A percentile compares a stretch with the other conserved stretches of the same genome.
Evolutionary conservation across 2,888 invertebrate genomes (phyloP).

Genomic region (Synergus japonicus): DNA sequence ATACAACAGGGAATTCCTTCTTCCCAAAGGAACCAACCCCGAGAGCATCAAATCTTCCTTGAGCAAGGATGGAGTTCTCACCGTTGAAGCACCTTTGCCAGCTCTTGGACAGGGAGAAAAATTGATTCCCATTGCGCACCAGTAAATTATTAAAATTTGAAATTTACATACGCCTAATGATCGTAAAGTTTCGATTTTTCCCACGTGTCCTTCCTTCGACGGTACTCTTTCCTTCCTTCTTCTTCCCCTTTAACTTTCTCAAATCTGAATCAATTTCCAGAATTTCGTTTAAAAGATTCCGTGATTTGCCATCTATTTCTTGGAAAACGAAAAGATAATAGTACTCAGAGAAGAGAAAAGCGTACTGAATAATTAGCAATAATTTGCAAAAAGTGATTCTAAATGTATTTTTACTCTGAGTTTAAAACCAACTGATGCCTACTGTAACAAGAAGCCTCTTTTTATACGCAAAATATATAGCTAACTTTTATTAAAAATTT

Average conservation of each 20-base stretch:
- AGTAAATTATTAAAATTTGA: constrained; percentile 72
- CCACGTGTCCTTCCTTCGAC: constrained; percentile 47
- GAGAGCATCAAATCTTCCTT: constrained; percentile 97
- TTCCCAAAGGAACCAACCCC: constrained; percentile 98
- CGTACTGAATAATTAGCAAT: too few species aligned
- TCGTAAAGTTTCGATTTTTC: constrained; percentile 52
- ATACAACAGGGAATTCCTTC: constrained; percentile 97
- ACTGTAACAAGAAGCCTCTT: constrained; percentile 23
- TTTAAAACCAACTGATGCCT: constrained; percentile 2
- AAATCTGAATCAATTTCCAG: constrained; percentile 43
- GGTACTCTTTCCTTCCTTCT: constrained; percentile 27
- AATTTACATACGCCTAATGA: constrained; percentile 47
- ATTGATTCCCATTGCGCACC: constrained; percentile 89
- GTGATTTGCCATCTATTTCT: too few species aligned
- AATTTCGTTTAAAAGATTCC: not conserved
- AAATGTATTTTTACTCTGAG: not conserved
- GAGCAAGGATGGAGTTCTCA: constrained; percentile 97
- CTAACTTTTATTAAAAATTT: constrained; percentile 5
- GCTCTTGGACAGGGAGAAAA: constrained; percentile 89
- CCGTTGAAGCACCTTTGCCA: constrained; percentile 97
- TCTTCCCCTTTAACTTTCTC: constrained; percentile 41
- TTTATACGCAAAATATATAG: constrained; percentile 27
- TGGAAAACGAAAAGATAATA: too few species aligned
- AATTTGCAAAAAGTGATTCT: not conserved
- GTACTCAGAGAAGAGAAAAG: too few species aligned